A percentile compares a stretch with the other conserved stretches of the same genome.
phyloP scores from a whole-genome alignment of 2,113 vertebrate genomes.

The Rhinoptilus africanus region DNA sequence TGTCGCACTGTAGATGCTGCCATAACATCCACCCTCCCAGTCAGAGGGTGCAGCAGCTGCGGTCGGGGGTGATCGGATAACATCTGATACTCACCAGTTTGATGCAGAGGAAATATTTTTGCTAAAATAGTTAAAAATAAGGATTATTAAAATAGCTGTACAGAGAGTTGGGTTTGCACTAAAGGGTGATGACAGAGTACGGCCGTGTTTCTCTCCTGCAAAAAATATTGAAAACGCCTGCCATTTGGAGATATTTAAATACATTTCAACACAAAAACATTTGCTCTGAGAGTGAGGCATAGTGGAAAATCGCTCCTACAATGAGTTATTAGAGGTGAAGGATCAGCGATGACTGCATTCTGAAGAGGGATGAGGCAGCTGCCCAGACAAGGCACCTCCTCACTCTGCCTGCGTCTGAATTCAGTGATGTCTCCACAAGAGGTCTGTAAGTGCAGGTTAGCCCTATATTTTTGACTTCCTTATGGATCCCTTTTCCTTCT shows the following conservation, averaged over 20 bases:
- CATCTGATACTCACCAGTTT: neutral
- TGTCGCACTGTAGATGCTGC: neutral
- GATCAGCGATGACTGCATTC: neutral
- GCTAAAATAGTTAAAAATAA: neutral
- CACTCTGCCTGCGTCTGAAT: accelerated
- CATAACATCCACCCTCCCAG: neutral
- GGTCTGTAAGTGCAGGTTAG: neutral
- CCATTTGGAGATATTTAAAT: neutral
- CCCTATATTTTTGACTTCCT: neutral
- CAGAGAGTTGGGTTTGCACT: neutral
- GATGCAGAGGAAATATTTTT: neutral
- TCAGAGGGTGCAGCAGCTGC: neutral
- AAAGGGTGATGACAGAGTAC: neutral
- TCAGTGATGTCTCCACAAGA: neutral
- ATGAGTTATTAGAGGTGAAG: neutral
- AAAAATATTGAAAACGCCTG: neutral
- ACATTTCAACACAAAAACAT: neutral
- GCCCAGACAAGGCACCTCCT: neutral
- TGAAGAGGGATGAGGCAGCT: neutral
- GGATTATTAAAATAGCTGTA: neutral
- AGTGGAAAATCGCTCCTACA: neutral
- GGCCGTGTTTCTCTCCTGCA: neutral
- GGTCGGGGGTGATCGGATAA: neutral
- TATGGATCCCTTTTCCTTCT: neutral
- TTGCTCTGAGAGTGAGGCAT: neutral